Conservation (phyloP, 1,140 invertebrate genomes). For the Wasmannia auropunctata region DNA sequence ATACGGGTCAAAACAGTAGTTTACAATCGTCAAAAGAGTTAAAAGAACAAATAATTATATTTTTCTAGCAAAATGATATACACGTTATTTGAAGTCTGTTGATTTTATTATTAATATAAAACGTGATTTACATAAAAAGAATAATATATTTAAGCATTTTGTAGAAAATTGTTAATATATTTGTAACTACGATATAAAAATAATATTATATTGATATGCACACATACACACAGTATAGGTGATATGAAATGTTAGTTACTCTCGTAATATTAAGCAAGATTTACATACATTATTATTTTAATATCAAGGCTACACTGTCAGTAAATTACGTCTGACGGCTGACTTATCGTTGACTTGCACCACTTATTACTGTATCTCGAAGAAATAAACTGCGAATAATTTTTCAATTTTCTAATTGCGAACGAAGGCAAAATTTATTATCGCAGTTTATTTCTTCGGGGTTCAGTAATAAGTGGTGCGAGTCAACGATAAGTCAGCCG, state of each 20-base stretch:
- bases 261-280: too few species aligned
- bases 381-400: too few species aligned
- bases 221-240: too few species aligned
- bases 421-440: neutral
- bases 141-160: neutral
- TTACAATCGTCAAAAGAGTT: neutral
- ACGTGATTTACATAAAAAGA: neutral
- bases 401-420: too few species aligned
- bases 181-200: neutral
- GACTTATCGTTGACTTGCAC: too few species aligned
- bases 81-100: neutral
- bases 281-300: neutral
- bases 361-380: too few species aligned
- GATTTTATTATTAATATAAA: neutral
- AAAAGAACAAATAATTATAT: neutral
- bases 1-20: neutral
- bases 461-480: neutral
- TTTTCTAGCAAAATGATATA: neutral
- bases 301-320: neutral
- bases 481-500: conserved; percentile 2
- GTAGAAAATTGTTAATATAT: neutral
- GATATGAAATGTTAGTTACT: neutral
- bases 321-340: neutral
- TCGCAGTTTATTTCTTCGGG: neutral
- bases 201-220: neutral